Conservation (phyloP, 1,140 invertebrate genomes). For the Drosophila asahinai region DNA sequence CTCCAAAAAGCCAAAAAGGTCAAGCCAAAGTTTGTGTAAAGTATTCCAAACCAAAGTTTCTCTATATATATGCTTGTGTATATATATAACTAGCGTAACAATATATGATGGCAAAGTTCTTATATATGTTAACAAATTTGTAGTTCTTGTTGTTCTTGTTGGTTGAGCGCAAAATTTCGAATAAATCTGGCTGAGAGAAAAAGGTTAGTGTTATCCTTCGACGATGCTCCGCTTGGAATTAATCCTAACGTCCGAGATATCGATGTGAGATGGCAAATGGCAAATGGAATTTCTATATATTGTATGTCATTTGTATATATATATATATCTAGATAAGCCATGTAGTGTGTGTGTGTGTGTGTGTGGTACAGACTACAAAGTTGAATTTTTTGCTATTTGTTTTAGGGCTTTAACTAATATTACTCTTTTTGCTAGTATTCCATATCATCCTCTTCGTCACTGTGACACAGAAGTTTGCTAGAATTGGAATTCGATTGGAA, state of each 20-base stretch:
- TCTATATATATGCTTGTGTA: conserved; percentile 11
- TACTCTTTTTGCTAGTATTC: conserved; percentile 82
- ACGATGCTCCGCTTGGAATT: conserved; percentile 65
- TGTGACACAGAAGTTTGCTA: conserved; percentile 85
- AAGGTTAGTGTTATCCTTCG: conserved; percentile 43
- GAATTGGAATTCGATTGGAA: conserved; percentile 66
- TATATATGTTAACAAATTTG: conserved; percentile 42
- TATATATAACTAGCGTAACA: conserved; percentile 52
- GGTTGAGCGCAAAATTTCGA: conserved; percentile 40
- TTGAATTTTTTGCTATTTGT: conserved; percentile 68
- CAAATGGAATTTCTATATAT: conserved; percentile 64
- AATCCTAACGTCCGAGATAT: conserved; percentile 46
- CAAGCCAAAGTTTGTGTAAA: conserved; percentile 41
- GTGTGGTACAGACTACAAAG: conserved; percentile 73
- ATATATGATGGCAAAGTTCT: conserved; percentile 42
- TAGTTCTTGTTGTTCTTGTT: conserved; percentile 3
- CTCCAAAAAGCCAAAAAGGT: conserved; percentile 40
- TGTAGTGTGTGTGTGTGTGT: conserved; percentile 47
- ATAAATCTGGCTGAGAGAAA: conserved; percentile 50
- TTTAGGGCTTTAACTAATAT: conserved; percentile 62
- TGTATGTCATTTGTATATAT: conserved; percentile 25
- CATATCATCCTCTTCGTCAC: conserved; percentile 85
- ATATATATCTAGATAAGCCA: conserved; percentile 72
- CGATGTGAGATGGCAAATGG: conserved; percentile 52
- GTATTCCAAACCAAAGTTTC: conserved; percentile 34